Evolutionary conservation across 2,888 invertebrate genomes (phyloP), one percentile per base, ranked within the genome.

Genomic region (Hemicrepidius hirtus): DNA sequence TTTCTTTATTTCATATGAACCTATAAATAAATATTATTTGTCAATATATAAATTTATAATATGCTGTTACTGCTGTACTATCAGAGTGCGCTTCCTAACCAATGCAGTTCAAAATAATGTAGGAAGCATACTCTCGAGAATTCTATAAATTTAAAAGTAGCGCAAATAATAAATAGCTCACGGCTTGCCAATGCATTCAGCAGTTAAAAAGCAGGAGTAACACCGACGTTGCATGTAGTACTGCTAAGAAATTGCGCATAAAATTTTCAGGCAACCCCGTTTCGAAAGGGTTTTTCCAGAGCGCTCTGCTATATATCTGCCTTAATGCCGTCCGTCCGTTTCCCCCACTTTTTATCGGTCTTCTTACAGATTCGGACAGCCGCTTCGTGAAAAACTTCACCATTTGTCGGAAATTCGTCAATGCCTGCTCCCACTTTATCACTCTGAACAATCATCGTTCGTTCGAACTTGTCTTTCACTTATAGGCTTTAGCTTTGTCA

Each of bases 201-300:
- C 62, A 67, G 71, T 71, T 71, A 71, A 71, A 71, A 70, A 66
- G 57, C 65, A 71, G 49, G 64, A 72, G 68, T 50, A 67, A 68
- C 63, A 49, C 57, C 68, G 44, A 59, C 63, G 49, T 64, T 62
- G 50, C 64, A 67, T 64, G 59, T 49, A 63, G 67, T 40, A 49
- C 59, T 78, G 50, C 77, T 77, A 78, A 79, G 79, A 78, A 79
- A 79, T 78, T 79, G 79, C 76, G 78, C 78, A 78, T 79, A 79
- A 78, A 78, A 79, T 79, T 79, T 79, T 79, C 77, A 79, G 75
- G 75, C 21, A 74, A 74, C 46, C 66, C 64, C 67, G 72, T 59
- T 62, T 67, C 62, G 62, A 62, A 70, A 67, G 49, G 67, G 74
- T 64, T 73, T 75, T 76, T 78, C 75, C 66, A 63, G 41, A 57